Base-by-base conservation (phyloP, 1,140 invertebrate genomes). In the Belonocnema kinseyi region DNA sequence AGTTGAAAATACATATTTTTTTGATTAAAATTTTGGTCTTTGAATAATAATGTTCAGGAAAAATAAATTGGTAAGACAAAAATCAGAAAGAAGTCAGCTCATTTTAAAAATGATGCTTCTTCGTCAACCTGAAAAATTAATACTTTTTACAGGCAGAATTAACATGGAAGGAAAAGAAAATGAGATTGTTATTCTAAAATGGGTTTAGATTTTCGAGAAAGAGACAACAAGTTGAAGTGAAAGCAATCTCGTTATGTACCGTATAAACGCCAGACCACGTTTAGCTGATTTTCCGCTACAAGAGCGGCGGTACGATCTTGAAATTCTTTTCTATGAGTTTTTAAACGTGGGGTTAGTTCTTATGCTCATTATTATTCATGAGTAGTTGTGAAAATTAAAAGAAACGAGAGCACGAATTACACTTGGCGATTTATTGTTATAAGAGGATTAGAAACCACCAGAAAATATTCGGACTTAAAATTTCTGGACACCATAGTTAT, bases 321-420 rank as follows among this genome's bases (percentile, higher is more conserved):
- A 66, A 66, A 66, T 66, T 66, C 58, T 66, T 66, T 66, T 66
- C 58, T 66, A 66, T 66, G 58, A 66, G 58, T 66, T 33, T 66
- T 66, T 66, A 66, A 66, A 66, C 58, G 58, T 26, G 58, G 58
- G 58, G 33, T 66, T 66, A 66, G 58, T 66, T 66, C 33, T 66
- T 33, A 14, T 16, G 33, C 58, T 66, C 58, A 66, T 66, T 66
- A 66, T 16, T 66, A 66, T 66, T 66, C 58, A 66, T 66, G 58
- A 66, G 58, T 66, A 66, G 58, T 66, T 26, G 58, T 26, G 58
- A 26, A 40, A 66, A 66, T 66, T 66, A 66, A 66, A 66, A 66
- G 58, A 66, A 66, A 66, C 33, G 58, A 66, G 58, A 66, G 21
- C 58, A 33, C 58, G 58, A 66, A 11, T 66, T 66, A 66, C 33